Evolutionary conservation across 2,113 vertebrate species (phyloP), one percentile per base, ranked within the genome.

Genomic region (Vulpes ferrilata): DNA sequence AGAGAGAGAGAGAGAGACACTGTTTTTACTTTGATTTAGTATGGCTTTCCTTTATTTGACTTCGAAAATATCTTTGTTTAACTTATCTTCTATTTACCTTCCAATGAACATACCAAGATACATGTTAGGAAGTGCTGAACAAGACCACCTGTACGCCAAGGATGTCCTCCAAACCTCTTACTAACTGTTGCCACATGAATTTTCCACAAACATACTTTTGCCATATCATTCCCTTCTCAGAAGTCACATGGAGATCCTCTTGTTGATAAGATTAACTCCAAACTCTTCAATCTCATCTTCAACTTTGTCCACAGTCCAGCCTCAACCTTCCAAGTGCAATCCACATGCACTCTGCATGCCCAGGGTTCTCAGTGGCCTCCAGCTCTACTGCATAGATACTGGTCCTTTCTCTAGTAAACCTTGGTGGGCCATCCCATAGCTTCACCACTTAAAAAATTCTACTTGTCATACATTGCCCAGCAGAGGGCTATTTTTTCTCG

Each of bases 11-110:
- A 76, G 51, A 69, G 17, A n/a, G 12, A 43, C 15, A 51, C 22
- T 78, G 27, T 12, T 76, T 92, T 96, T 11, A 74, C 22, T 87
- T 95, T 92, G 43, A 7, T 20, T 83, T 95, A 57, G 16, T 57
- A 23, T 69, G 15, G 57, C 13, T 57, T 81, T 87, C 15, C 48
- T 78, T 97, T 81, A 32, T 80, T 92, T 60, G 20, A 60, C 38
- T 86, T 88, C 7, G 11, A 65, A 65, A 78, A 57, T 73, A 62
- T 55, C 23, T 92, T 76, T 67, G 60, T n/a, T 76, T 74, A 27
- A 82, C 27, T 67, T 89, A 7, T 7, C 19, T 74, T 59, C 27
- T 79, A 32, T 38, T 93, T 88, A 38, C 38, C 53, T 74, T 30
- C 55, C 65, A 73, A 91, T 95, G 43, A 74, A 90, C 2, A 0